These are phyloP conservation scores for Ptychobarbus kaznakovi DNA, from an alignment of 2,797 vertebrate species.

Conservation along the genomic window DNA sequence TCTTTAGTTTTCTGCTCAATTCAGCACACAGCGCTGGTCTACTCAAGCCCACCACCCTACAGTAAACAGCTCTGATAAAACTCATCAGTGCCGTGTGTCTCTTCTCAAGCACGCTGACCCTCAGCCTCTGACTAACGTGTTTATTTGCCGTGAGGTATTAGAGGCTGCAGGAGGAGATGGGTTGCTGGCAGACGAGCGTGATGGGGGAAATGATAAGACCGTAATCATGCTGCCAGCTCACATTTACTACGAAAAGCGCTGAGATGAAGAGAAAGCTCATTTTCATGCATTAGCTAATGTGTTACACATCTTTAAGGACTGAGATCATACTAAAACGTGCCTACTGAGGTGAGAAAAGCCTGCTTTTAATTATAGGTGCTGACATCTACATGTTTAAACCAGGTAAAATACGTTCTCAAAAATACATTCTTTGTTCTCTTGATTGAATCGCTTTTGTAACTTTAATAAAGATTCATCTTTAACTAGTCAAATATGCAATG, in stretches of 20 bases:
- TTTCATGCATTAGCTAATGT: slow-evolving; percentile 50
- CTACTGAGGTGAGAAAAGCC: slow-evolving; percentile 16
- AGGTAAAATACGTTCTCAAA: background rate
- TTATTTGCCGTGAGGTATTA: slow-evolving; percentile 53
- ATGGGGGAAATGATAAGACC: slow-evolving; percentile 48
- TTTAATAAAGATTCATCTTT: no score
- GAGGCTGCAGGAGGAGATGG: slow-evolving; percentile 23
- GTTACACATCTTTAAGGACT: slow-evolving; percentile 23
- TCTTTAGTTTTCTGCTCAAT: background rate
- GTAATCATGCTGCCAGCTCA: slow-evolving; percentile 49
- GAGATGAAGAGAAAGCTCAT: slow-evolving; percentile 31
- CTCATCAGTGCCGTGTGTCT: slow-evolving; percentile 19
- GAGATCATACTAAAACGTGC: slow-evolving; percentile 16
- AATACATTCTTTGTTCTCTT: slow-evolving; percentile 12
- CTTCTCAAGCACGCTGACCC: slow-evolving; percentile 30
- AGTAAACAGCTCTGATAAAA: slow-evolving; percentile 32
- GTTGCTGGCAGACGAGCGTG: slow-evolving; percentile 43
- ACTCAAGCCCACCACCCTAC: background rate
- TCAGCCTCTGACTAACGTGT: slow-evolving; percentile 31
- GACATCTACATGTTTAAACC: slow-evolving; percentile 11
- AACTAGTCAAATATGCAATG: no score
- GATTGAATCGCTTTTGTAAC: no score
- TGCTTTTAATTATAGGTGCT: slow-evolving; percentile 38
- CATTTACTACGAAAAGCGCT: slow-evolving; percentile 10
- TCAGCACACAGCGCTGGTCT: background rate